Evolutionary conservation across 2,888 invertebrate species (phyloP), one percentile per base, ranked within the genome.

Genomic region (Nymphalis urticae): DNA sequence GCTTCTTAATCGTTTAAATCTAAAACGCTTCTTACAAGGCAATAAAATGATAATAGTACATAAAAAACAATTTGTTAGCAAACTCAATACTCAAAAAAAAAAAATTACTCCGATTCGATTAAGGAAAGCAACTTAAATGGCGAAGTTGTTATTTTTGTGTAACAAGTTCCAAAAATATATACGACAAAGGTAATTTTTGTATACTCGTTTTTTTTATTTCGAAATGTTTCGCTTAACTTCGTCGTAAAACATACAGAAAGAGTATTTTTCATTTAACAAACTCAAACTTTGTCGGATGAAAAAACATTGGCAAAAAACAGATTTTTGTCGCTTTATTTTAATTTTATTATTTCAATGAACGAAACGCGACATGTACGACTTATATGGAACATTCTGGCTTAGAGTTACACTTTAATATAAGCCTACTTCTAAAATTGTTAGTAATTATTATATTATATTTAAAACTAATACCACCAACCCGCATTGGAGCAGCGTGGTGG

Each of bases 231-330:
- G 36, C 62, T 42, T 58, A 62, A 62, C 48, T 66, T 61, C 54
- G 54, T 61, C 48, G 32, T 53, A 61, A 54, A 54, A 66, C 59
- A 66, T 24, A 47, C 61, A 47, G 51, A 47, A 66, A 66, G 53
- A 36, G 58, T 42, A 42, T 58, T 53, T 62, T 51, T 61, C 53
- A 24, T 50, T 53, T 27, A 48, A 42, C 54, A 69, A 62, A 64
- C 61, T 56, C 69, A 58, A 65, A 65, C 69, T 64, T 69, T 69
- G 69, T 65, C 42, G 48, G 24, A 58, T 65, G 62, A 62, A 69
- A 66, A 65, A 69, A 50, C 53, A 56, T 42, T 64, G 56, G 53
- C 51, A 67, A 51, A 56, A 48, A 68, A 64, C 68, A 65, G 61
- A 65, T 69, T 69, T 10, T 69, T 65, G 50, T 69, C 42, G 69